Evolutionary conservation across 2,113 vertebrate genomes (phyloP).

Genomic region (Siniperca knerii): DNA sequence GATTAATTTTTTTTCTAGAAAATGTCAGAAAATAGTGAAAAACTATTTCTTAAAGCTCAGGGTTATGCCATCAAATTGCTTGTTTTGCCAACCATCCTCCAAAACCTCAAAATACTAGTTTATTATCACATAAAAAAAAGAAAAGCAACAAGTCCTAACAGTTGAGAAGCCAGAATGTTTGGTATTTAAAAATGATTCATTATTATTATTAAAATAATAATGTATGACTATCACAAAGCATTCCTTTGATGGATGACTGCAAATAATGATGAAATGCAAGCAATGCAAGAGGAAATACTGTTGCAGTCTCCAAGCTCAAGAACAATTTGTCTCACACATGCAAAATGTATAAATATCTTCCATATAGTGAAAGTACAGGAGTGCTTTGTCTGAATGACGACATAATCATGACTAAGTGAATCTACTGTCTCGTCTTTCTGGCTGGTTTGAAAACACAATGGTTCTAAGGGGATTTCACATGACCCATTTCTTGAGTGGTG

Average conservation of each 20-base stretch:
- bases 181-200: background rate
- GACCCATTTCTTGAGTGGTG: background rate
- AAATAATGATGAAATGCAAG: background rate
- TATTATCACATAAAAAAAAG: background rate
- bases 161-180: no score
- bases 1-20: background rate
- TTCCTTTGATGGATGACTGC: background rate
- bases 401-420: conserved; percentile 6
- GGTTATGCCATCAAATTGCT: no score
- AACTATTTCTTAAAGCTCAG: no score
- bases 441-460: background rate
- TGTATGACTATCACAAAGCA: no score
- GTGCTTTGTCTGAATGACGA: background rate
- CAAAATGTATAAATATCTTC: background rate
- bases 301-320: background rate
- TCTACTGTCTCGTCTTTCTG: background rate
- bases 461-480: conserved; percentile 27
- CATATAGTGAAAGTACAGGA: background rate
- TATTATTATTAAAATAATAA: no score
- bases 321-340: background rate
- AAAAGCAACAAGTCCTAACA: background rate
- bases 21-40: background rate
- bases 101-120: background rate
- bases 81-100: no score
- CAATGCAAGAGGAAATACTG: background rate